A percentile compares a stretch with the other conserved stretches of the same genome.
These are phyloP conservation scores for Orthosia gothica DNA, from an alignment of 2,888 invertebrate species.

Conservation along the genomic window DNA sequence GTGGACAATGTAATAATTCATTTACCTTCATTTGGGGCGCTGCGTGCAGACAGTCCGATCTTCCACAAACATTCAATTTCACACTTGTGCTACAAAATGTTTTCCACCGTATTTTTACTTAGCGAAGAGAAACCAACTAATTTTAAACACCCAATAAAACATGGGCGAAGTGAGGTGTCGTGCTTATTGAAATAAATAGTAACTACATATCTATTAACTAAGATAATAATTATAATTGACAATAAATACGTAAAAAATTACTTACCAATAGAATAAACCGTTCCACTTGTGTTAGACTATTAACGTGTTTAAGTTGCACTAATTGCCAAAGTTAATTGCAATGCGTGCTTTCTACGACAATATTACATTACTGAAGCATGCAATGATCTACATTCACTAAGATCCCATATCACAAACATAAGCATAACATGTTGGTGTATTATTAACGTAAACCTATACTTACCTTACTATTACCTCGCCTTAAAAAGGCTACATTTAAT, in stretches of 20 bases:
- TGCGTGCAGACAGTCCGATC: constrained; percentile 74
- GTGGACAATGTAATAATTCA: constrained; percentile 79
- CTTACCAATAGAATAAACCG: constrained; percentile 81
- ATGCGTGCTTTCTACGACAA: constrained; percentile 69
- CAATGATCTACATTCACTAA: constrained; percentile 80
- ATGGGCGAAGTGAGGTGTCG: constrained; percentile 78
- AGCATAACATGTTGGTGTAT: constrained; percentile 75
- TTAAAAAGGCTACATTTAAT: constrained; percentile 84
- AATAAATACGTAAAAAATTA: constrained; percentile 80
- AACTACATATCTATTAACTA: constrained; percentile 72
- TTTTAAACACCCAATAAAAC: constrained; percentile 70
- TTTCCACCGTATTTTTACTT: constrained; percentile 69
- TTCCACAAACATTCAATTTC: constrained; percentile 76
- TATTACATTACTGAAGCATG: constrained; percentile 79
- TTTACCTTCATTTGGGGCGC: constrained; percentile 83
- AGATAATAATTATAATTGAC: constrained; percentile 63
- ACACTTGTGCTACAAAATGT: constrained; percentile 74
- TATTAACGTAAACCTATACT: constrained; percentile 78
- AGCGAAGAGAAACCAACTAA: constrained; percentile 71
- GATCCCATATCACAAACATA: constrained; percentile 84
- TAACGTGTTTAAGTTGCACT: constrained; percentile 79
- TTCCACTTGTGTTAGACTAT: constrained; percentile 80
- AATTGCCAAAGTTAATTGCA: constrained; percentile 71
- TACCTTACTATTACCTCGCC: constrained; percentile 87
- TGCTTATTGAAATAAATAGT: constrained; percentile 74